Conservation (phyloP, 2,797 vertebrate species). For the Hyperoplus lanceolatus region DNA sequence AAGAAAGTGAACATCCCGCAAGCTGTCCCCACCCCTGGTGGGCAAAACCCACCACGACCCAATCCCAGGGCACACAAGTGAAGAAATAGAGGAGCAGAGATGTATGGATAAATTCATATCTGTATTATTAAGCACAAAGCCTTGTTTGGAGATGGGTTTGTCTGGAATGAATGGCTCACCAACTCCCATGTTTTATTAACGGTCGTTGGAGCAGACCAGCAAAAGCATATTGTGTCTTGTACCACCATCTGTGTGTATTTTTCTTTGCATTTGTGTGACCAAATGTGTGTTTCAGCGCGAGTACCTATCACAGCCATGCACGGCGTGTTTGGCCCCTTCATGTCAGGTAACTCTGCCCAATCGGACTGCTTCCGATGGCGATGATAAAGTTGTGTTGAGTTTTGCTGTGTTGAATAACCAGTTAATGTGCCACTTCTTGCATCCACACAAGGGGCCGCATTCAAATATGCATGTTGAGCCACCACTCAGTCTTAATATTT, state of each 20-base stretch:
- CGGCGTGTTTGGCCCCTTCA: neutral
- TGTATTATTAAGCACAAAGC: slow-evolving; percentile 74
- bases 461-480: slow-evolving; percentile 84
- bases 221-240: slow-evolving; percentile 77
- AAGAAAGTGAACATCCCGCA: slow-evolving; percentile 71
- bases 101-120: slow-evolving; percentile 61
- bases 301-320: slow-evolving; percentile 1
- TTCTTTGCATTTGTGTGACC: slow-evolving; percentile 52
- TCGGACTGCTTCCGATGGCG: neutral
- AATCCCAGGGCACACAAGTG: slow-evolving; percentile 53
- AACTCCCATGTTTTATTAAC: slow-evolving; percentile 79
- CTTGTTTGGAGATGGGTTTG: slow-evolving; percentile 70
- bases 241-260: slow-evolving; percentile 79
- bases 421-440: slow-evolving; percentile 45
- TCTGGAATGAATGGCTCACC: slow-evolving; percentile 73
- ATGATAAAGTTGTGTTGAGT: slow-evolving; percentile 24
- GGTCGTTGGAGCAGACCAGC: slow-evolving; percentile 65
- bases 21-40: slow-evolving; percentile 49
- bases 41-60: slow-evolving; percentile 57
- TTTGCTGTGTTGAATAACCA: slow-evolving; percentile 28
- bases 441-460: slow-evolving; percentile 61
- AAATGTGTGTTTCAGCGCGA: slow-evolving; percentile 40
- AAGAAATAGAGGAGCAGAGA: slow-evolving; percentile 33
- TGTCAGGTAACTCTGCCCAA: slow-evolving; percentile 30
- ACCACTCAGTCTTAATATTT: slow-evolving; percentile 83